A percentile compares a stretch with the other conserved stretches of the same genome.
Conservation (phyloP, 2,888 invertebrate genomes). For the Metellina segmentata region DNA sequence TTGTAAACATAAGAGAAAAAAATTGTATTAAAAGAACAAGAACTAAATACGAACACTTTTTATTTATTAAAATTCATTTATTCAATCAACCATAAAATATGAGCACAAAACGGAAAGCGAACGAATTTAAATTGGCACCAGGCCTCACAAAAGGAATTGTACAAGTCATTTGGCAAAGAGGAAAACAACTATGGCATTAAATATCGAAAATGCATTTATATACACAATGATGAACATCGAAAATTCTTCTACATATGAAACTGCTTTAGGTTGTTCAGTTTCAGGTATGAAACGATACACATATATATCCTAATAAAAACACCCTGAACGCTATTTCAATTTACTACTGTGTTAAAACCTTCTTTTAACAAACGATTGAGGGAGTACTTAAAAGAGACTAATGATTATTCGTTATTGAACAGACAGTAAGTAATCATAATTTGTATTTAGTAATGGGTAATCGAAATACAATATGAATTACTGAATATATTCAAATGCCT, state of each 20-base stretch:
- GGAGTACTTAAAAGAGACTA: not conserved
- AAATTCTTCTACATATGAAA: not conserved
- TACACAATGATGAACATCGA: constrained; percentile 43
- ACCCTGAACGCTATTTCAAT: not conserved
- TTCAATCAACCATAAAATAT: constrained; percentile 37
- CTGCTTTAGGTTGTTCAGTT: no score
- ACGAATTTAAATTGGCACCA: constrained; percentile 58
- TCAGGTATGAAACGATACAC: no score
- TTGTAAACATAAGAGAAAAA: not conserved
- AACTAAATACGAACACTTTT: no score
- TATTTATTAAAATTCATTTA: constrained; percentile 48
- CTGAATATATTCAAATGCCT: no score
- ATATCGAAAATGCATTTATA: constrained; percentile 63
- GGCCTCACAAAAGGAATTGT: constrained; percentile 62
- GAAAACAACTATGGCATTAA: constrained; percentile 65
- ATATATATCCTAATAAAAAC: no score
- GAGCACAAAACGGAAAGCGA: constrained; percentile 22
- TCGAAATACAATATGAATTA: no score
- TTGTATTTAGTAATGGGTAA: no score
- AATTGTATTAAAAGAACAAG: not conserved
- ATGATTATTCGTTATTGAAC: not conserved
- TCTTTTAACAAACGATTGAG: not conserved
- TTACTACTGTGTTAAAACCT: not conserved
- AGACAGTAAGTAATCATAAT: no score
- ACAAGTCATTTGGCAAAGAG: constrained; percentile 66